phyloP scores from a whole-genome alignment of 2,888 invertebrate genomes.

The Arge pagana region DNA sequence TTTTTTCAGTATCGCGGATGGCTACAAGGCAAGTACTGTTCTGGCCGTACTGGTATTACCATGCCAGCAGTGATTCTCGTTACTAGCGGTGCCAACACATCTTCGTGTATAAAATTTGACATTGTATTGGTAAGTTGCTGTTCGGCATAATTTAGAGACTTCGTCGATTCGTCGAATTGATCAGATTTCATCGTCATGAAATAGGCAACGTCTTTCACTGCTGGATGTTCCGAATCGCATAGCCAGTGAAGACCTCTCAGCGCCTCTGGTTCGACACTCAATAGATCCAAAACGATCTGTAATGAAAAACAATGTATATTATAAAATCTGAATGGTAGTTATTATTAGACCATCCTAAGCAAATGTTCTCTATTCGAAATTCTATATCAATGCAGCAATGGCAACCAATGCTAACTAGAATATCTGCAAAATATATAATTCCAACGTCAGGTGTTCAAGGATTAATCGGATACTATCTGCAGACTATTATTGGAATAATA shows the following conservation, averaged over 20 bases:
- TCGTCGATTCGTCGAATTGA: slow-evolving; percentile 34
- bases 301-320: too few species aligned
- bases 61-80: slow-evolving; percentile 58
- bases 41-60: slow-evolving; percentile 46
- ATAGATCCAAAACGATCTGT: slow-evolving; percentile 47
- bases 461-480: too few species aligned
- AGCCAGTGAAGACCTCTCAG: slow-evolving; percentile 63
- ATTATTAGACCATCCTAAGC: too few species aligned
- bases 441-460: too few species aligned
- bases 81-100: slow-evolving; percentile 58
- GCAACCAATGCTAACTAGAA: too few species aligned
- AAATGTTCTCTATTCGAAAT: too few species aligned
- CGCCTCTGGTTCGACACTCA: slow-evolving; percentile 42
- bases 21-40: slow-evolving; percentile 32
- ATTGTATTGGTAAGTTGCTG: slow-evolving; percentile 50
- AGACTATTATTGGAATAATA: too few species aligned
- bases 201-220: slow-evolving; percentile 55
- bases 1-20: too few species aligned
- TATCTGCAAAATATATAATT: neutral
- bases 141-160: slow-evolving; percentile 46
- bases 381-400: too few species aligned
- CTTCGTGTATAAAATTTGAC: slow-evolving; percentile 50
- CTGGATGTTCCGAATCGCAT: slow-evolving; percentile 63
- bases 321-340: too few species aligned
- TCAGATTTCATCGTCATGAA: slow-evolving; percentile 57